phyloP scores from a whole-genome alignment of 2,113 vertebrate species.

The Mormyrus iriodes region DNA sequence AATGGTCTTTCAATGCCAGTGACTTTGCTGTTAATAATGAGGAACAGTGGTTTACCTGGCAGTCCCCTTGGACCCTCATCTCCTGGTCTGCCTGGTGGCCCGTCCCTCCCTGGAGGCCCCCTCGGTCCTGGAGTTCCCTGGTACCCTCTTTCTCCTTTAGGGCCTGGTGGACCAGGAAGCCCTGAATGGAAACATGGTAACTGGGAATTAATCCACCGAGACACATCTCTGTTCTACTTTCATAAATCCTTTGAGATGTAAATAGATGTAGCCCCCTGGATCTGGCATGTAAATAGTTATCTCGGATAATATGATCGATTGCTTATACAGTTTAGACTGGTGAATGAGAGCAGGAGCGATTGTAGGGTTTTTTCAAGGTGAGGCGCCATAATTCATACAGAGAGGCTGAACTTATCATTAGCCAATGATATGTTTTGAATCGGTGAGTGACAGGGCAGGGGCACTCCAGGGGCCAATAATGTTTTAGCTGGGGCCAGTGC shows the following conservation, averaged over 20 bases:
- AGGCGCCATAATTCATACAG: neutral
- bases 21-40: neutral
- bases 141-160: slow-evolving; percentile 63
- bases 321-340: neutral
- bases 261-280: neutral
- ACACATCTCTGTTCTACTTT: neutral
- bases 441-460: neutral
- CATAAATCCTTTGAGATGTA: neutral
- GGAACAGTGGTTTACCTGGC: slow-evolving; percentile 57
- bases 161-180: slow-evolving; percentile 66
- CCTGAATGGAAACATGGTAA: slow-evolving; percentile 40
- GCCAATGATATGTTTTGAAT: neutral
- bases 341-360: neutral
- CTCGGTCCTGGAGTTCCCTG: slow-evolving; percentile 58
- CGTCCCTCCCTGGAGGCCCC: slow-evolving; percentile 68
- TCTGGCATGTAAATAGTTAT: neutral
- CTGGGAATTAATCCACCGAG: neutral
- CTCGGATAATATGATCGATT: neutral
- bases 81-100: slow-evolving; percentile 60
- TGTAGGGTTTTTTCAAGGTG: neutral
- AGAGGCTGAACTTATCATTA: neutral
- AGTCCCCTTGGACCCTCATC: slow-evolving; percentile 59
- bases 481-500: neutral
- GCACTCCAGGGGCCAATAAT: neutral
- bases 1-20: neutral